Conservation (phyloP, 2,797 vertebrate species). For the Gephyroberyx darwinii region DNA sequence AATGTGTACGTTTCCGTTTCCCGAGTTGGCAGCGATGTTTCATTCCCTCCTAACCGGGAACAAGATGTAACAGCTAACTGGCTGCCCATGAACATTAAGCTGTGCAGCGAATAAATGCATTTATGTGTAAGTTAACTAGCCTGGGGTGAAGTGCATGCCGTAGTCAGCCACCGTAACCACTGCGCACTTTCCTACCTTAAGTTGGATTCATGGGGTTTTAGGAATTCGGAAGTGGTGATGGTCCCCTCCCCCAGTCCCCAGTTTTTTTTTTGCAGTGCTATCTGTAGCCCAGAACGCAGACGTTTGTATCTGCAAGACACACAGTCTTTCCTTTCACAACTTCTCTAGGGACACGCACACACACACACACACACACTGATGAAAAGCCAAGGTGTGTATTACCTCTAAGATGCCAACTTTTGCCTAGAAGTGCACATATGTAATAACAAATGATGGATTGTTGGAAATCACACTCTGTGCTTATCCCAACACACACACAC, state of each 20-base stretch:
- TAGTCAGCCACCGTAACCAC: conserved; percentile 29
- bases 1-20: conserved; percentile 46
- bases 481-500: no score
- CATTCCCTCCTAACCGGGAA: neutral
- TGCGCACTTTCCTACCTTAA: conserved; percentile 54
- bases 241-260: conserved; percentile 67
- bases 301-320: conserved; percentile 13
- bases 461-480: no score
- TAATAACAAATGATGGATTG: neutral
- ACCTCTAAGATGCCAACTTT: neutral
- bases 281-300: conserved; percentile 8
- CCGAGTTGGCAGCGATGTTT: conserved; percentile 17
- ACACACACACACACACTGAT: neutral
- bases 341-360: neutral
- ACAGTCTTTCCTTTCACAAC: neutral
- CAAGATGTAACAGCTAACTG: neutral
- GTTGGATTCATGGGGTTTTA: conserved; percentile 72
- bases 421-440: neutral
- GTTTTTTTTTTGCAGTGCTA: conserved; percentile 30
- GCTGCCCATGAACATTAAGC: no score
- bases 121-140: conserved; percentile 1
- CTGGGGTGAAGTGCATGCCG: conserved; percentile 5
- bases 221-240: conserved; percentile 83
- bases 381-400: neutral
- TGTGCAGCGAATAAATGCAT: neutral